Evolutionary conservation across 2,888 invertebrate species (phyloP), one percentile per base, ranked within the genome.

Genomic region (Conistra vaccinii): DNA sequence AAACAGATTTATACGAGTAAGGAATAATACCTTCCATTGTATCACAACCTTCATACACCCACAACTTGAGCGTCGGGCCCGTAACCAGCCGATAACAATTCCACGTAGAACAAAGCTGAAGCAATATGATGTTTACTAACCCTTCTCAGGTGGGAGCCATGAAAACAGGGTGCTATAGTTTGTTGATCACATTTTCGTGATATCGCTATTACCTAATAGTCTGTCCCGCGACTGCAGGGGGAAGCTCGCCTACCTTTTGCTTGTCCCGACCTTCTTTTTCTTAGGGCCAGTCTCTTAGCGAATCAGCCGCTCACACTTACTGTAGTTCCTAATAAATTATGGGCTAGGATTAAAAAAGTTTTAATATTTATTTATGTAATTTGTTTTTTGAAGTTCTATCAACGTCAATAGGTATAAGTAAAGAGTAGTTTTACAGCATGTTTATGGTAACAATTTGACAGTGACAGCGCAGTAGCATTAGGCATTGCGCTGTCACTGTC

Each of bases 11-110:
- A 26, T 77, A n/a, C 45, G 20, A 26, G 32, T 48, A 32, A 32
- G 80, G 32, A 58, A 20, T n/a, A 1, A 2, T 61, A 55, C 48
- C 0, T 23, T 12, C 29, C 9, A 65, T 60, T 73, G 45, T 53
- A 32, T 6, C 62, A 69, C 39, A 35, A 51, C 14, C 23, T 51
- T 26, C 51, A 29, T 39, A 60, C n/a, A 76, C 35, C 23, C 14
- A 42, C 57, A 66, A 29, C 42, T 83, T 48, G 45, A 61, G 57
- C 45, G 58, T 62, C 32, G 10, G 42, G 17, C n/a, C 68, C 55
- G 69, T 69, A 85, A 86, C 84, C 84, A 86, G 55, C 62, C 69
- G 53, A 73, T 72, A 84, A 81, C 78, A 78, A 85, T 85, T 73
- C 74, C 62, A 62, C 23, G 57, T 68, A 57, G 61, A 84, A 86